A percentile compares a stretch with the other conserved stretches of the same genome.
Evolutionary conservation across 2,888 invertebrate genomes (phyloP).

Genomic region (Anorthoa munda): DNA sequence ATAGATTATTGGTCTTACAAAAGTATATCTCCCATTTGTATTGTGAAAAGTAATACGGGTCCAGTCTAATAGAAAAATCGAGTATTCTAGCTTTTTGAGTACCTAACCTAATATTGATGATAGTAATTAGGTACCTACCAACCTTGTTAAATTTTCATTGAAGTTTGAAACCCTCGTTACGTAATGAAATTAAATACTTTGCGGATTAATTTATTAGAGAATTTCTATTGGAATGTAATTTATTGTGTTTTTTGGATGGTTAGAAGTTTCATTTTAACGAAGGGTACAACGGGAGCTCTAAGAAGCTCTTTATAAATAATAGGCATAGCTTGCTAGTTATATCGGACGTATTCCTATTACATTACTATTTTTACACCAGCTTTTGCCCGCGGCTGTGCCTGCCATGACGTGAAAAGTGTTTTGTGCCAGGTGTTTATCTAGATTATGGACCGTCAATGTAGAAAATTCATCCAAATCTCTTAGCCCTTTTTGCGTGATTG

Average conservation of each 20-base stretch:
- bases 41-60: not conserved
- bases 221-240: slow-evolving; percentile 11
- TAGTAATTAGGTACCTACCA: slow-evolving; percentile 8
- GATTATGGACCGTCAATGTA: too few species aligned
- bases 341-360: too few species aligned
- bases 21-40: not conserved
- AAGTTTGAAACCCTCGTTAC: not conserved
- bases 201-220: slow-evolving; percentile 11
- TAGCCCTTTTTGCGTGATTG: too few species aligned
- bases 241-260: not conserved
- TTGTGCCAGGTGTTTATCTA: too few species aligned
- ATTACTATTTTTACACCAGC: too few species aligned
- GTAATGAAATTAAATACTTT: slow-evolving; percentile 19
- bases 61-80: slow-evolving; percentile 1
- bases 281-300: too few species aligned
- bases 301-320: too few species aligned
- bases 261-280: too few species aligned
- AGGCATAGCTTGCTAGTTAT: too few species aligned
- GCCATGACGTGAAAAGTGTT: too few species aligned
- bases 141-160: not conserved
- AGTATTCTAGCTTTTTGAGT: not conserved
- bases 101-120: not conserved
- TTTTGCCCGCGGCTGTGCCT: too few species aligned
- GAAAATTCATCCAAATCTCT: too few species aligned
- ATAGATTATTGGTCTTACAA: not conserved